Conservation (phyloP, 2,113 vertebrate genomes). For the Bostrychus sinensis region DNA sequence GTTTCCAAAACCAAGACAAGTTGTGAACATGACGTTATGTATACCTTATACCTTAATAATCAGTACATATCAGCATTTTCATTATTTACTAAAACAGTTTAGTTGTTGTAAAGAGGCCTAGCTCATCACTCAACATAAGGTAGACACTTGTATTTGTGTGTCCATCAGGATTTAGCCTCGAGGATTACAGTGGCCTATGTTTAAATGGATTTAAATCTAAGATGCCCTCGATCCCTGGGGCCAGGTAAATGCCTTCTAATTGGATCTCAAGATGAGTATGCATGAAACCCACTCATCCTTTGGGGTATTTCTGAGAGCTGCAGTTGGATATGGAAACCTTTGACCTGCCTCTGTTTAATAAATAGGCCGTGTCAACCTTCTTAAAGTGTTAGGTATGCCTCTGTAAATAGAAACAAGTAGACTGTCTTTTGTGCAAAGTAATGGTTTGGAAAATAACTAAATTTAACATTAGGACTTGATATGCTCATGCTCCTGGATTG, state of each 20-base stretch:
- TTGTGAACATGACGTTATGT: neutral
- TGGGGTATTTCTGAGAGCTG: slow-evolving; percentile 33
- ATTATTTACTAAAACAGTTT: neutral
- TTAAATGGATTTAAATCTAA: slow-evolving; percentile 60
- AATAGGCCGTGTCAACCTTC: slow-evolving; percentile 5
- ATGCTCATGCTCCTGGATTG: no score
- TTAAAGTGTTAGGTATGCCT: neutral
- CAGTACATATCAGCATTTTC: neutral
- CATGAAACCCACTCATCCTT: slow-evolving; percentile 18
- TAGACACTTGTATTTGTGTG: slow-evolving; percentile 13
- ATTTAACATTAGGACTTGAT: no score
- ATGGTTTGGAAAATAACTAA: no score
- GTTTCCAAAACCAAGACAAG: neutral
- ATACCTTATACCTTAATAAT: no score
- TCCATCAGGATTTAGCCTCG: slow-evolving; percentile 42
- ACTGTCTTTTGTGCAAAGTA: neutral
- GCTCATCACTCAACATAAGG: slow-evolving; percentile 12
- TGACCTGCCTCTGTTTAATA: slow-evolving; percentile 23
- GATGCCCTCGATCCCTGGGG: slow-evolving; percentile 31
- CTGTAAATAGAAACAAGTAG: neutral
- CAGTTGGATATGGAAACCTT: slow-evolving; percentile 19
- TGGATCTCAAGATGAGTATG: slow-evolving; percentile 48
- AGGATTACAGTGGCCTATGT: slow-evolving; percentile 53
- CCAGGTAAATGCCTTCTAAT: slow-evolving; percentile 63
- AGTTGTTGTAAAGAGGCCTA: neutral